A percentile compares a stretch with the other conserved stretches of the same genome.
Conservation (phyloP, 2,888 invertebrate genomes). For the Tyria jacobaeae region DNA sequence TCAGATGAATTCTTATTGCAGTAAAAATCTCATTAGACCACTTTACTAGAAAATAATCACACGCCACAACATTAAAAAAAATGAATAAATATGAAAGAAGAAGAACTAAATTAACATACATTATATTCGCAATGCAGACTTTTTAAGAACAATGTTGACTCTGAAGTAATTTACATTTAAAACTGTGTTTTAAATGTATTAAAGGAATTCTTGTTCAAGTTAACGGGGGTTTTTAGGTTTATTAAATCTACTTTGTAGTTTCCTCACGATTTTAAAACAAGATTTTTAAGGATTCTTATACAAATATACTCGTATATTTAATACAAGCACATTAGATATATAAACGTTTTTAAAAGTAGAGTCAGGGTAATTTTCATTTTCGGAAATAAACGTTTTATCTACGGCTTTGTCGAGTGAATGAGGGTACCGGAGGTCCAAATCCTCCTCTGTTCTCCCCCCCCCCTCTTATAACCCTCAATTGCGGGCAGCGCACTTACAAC, state of each 20-base stretch:
- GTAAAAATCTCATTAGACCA: constrained; percentile 51
- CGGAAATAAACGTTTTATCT: too few species aligned
- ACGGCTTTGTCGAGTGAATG: too few species aligned
- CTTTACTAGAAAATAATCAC: constrained; percentile 53
- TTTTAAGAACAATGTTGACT: constrained; percentile 44
- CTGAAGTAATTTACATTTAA: constrained; percentile 36
- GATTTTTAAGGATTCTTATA: too few species aligned
- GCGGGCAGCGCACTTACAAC: too few species aligned
- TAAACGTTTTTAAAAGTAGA: too few species aligned
- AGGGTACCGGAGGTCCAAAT: too few species aligned
- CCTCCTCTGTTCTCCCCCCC: too few species aligned
- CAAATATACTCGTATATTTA: too few species aligned
- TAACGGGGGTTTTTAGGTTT: background rate
- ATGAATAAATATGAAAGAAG: constrained; percentile 49
- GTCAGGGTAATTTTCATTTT: too few species aligned
- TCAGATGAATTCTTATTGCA: constrained; percentile 31
- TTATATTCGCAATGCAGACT: constrained; percentile 40
- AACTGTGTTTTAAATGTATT: constrained; percentile 47
- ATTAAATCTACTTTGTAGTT: background rate
- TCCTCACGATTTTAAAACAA: background rate
- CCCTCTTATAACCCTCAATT: too few species aligned
- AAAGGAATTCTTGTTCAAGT: constrained; percentile 30
- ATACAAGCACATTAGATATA: too few species aligned
- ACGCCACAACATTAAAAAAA: constrained; percentile 37
- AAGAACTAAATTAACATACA: constrained; percentile 51